Evolutionary conservation across 2,113 vertebrate genomes (phyloP), one percentile per base, ranked within the genome.

Genomic region (Phainopepla nitens): DNA sequence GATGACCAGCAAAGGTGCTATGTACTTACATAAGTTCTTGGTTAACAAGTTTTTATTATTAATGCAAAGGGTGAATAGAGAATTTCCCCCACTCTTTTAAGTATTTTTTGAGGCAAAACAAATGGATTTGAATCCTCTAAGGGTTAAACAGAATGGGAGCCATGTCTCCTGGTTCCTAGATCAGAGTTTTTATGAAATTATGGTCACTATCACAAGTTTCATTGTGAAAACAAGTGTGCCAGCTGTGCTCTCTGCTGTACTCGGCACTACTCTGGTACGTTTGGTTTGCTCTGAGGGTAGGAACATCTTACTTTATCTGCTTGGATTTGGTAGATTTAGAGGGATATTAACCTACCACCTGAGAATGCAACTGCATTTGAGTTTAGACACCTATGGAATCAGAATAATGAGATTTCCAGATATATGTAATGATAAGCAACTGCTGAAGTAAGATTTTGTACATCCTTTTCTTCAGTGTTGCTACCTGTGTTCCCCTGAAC

Each of bases 361-460:
- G 18, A 72, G 49, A 87, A 76, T 60, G 49, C 82, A 87, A 33
- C 58, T 76, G 28, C 21, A 23, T 72, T 82, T 85, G 51, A 61
- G 64, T 92, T 94, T 77, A 73, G 39, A 65, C 71, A 91, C 78
- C 36, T 79, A 35, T 53, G 71, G 45, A 90, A 93, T 76, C 75
- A 69, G 70, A 92, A 82, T 84, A 89, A 79, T 77, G 72, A 92
- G 65, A 65, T n/a, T 82, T 91, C 31, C 87, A 90, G 78, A 91
- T 91, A 49, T 2, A 35, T 42, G 20, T 82, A 79, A 51, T 53
- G 90, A 90, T 91, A 92, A 82, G n/a, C 49, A 76, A 36, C 66
- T 85, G 79, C 78, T 90, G 70, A 91, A 95, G 82, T 79, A 69
- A 92, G 44, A 89, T 90, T 94, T 94, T 79, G 70, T 93, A 49